A percentile compares a stretch with the other conserved stretches of the same genome.
These are phyloP conservation scores for Marcusenius ussheri DNA, from an alignment of 2,113 vertebrate species.

Conservation along the genomic window DNA sequence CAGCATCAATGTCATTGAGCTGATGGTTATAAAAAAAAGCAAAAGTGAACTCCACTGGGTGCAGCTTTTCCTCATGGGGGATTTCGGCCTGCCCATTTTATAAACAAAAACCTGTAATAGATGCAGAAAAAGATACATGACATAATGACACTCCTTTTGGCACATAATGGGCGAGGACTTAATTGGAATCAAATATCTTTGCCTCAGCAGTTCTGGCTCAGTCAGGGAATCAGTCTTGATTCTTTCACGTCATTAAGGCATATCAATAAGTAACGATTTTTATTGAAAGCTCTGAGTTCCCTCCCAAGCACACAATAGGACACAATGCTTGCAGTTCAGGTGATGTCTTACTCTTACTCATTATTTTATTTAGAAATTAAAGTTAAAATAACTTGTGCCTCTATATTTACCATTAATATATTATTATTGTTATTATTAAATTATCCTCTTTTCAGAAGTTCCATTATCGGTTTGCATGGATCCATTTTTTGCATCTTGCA, in stretches of 20 bases:
- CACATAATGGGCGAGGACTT: conserved; percentile 48
- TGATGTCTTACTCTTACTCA: conserved; percentile 44
- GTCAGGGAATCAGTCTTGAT: conserved; percentile 45
- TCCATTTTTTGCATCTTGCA: neutral
- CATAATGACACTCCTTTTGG: conserved; percentile 49
- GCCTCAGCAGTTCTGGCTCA: conserved; percentile 55
- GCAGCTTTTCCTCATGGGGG: neutral
- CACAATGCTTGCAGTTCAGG: conserved; percentile 48
- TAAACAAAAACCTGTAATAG: neutral
- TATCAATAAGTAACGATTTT: conserved; percentile 67
- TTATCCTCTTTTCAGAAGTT: neutral
- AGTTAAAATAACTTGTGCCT: conserved; percentile 40
- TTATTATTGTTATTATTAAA: neutral
- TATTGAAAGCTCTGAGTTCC: conserved; percentile 41
- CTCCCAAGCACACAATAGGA: conserved; percentile 53
- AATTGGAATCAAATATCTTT: conserved; percentile 64
- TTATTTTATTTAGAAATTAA: conserved; percentile 7
- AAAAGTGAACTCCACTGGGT: neutral
- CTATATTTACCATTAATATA: neutral
- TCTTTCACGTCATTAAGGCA: conserved; percentile 62
- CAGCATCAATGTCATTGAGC: neutral
- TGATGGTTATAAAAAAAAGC: neutral
- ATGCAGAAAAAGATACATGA: conserved; percentile 54
- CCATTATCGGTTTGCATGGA: neutral
- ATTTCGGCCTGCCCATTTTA: neutral